These are phyloP conservation scores for Psix sp. DNA, from an alignment of 1,140 invertebrate species.

Conservation along the genomic window DNA sequence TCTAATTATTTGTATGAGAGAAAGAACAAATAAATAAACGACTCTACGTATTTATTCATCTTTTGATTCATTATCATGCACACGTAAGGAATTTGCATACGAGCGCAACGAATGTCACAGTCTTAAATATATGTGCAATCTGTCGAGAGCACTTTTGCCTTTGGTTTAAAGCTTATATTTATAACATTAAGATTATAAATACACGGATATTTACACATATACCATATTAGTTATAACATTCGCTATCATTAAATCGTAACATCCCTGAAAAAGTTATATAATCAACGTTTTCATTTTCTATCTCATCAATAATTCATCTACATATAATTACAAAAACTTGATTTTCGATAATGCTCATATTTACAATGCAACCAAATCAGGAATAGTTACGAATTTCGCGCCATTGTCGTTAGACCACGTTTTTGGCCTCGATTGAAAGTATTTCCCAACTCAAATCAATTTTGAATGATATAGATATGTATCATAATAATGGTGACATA, in stretches of 20 bases:
- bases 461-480: slow-evolving; percentile 19
- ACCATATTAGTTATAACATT: slow-evolving; percentile 30
- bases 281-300: slow-evolving; percentile 22
- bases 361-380: slow-evolving; percentile 11
- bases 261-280: slow-evolving; percentile 46
- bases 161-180: slow-evolving; percentile 59
- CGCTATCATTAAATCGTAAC: slow-evolving; percentile 35
- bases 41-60: slow-evolving; percentile 35
- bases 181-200: slow-evolving; percentile 50
- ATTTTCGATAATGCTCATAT: slow-evolving; percentile 14
- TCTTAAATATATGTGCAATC: slow-evolving; percentile 68
- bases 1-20: slow-evolving; percentile 10
- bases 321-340: slow-evolving; percentile 41
- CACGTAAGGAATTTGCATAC: slow-evolving; percentile 53
- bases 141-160: slow-evolving; percentile 57
- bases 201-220: slow-evolving; percentile 48
- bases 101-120: slow-evolving; percentile 65
- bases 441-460: neutral
- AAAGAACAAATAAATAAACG: slow-evolving; percentile 47
- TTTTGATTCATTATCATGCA: slow-evolving; percentile 61
- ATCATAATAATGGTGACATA: slow-evolving; percentile 4
- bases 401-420: neutral
- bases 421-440: slow-evolving; percentile 8
- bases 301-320: slow-evolving; percentile 23
- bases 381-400: slow-evolving; percentile 27